These are phyloP conservation scores for Halichoeres trimaculatus DNA, from an alignment of 2,113 vertebrate genomes.

Conservation along the genomic window DNA sequence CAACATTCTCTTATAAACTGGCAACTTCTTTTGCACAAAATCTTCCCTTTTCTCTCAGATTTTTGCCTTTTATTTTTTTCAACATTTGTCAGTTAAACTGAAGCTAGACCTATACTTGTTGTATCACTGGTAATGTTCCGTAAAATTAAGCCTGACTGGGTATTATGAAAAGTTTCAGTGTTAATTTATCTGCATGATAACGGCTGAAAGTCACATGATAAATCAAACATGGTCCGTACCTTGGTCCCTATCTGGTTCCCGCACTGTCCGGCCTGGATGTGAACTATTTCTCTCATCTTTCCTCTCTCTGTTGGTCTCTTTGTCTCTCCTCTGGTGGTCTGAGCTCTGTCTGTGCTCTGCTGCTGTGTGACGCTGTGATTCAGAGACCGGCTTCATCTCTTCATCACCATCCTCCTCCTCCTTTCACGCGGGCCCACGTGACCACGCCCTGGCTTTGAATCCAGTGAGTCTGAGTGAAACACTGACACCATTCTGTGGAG, in stretches of 20 bases:
- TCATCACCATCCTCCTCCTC: neutral
- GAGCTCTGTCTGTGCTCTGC: neutral
- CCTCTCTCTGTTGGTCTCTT: neutral
- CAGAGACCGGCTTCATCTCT: neutral
- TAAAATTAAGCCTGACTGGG: no score
- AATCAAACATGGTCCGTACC: conserved; percentile 71
- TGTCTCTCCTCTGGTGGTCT: neutral
- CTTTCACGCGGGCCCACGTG: conserved; percentile 16
- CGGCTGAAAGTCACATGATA: neutral
- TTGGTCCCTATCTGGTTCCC: conserved; percentile 96
- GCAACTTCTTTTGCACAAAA: no score
- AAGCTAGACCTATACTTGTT: no score
- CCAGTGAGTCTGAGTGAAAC: neutral
- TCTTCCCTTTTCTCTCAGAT: no score
- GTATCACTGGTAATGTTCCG: no score
- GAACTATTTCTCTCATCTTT: conserved; percentile 93
- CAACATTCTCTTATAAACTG: no score
- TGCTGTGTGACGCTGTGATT: neutral
- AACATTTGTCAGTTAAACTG: no score
- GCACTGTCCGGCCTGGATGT: conserved; percentile 94
- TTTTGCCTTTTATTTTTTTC: no score
- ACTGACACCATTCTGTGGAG: neutral
- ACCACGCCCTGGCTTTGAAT: conserved; percentile 62
- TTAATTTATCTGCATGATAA: no score
- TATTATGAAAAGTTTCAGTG: no score